Conservation (phyloP, 2,888 invertebrate species). For the Lymantria dispar region DNA sequence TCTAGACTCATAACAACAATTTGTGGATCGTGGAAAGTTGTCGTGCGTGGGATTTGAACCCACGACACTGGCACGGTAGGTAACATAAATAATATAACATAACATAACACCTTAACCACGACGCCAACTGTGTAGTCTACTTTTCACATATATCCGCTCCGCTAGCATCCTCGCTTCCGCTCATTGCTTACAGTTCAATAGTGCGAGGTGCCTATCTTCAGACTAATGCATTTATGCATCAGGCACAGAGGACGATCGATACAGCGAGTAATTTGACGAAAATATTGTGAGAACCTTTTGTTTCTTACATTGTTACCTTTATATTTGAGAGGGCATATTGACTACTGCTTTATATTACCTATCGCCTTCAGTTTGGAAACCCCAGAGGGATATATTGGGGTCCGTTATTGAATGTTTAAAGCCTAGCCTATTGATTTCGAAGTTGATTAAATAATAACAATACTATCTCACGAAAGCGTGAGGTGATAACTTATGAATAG, state of each 20-base stretch:
- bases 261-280: slow-evolving; percentile 67
- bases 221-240: slow-evolving; percentile 81
- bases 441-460: too few relatives aligned
- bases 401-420: neutral
- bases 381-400: neutral
- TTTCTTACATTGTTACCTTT: slow-evolving; percentile 44
- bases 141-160: neutral
- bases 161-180: slow-evolving; percentile 23
- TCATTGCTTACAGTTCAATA: slow-evolving; percentile 30
- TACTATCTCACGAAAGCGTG: too few relatives aligned
- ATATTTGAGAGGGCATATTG: slow-evolving; percentile 32
- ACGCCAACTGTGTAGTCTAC: too few relatives aligned
- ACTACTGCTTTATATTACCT: slow-evolving; percentile 15
- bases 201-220: slow-evolving; percentile 76
- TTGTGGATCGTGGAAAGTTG: too few relatives aligned
- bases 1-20: too few relatives aligned
- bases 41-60: too few relatives aligned
- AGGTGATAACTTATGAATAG: too few relatives aligned
- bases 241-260: slow-evolving; percentile 68
- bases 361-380: slow-evolving; percentile 15
- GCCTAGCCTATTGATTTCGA: neutral
- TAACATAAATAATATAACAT: too few relatives aligned
- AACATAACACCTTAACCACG: too few relatives aligned
- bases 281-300: slow-evolving; percentile 56
- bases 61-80: too few relatives aligned